Evolutionary conservation across 1,140 invertebrate genomes (phyloP).

Genomic region (Aphis gossypii): DNA sequence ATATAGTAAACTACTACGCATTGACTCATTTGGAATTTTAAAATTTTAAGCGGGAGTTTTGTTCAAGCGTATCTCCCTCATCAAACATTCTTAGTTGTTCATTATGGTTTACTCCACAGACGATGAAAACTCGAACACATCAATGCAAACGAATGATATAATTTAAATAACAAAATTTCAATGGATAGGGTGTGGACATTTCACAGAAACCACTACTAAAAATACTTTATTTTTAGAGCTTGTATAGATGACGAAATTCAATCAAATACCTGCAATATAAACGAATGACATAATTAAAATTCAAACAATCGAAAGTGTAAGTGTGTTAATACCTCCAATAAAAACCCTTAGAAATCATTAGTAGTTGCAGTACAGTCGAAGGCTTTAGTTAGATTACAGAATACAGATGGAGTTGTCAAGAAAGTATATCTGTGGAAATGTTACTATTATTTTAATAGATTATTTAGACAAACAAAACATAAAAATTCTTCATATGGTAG

Average conservation of each 20-base stretch:
- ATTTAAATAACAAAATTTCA: too few relatives aligned
- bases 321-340: not conserved
- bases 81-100: not conserved
- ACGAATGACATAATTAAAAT: not conserved
- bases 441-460: too few relatives aligned
- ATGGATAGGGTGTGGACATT: too few relatives aligned
- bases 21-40: not conserved
- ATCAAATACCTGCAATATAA: not conserved
- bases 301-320: not conserved
- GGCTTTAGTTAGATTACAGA: too few relatives aligned
- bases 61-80: too few relatives aligned
- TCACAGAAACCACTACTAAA: too few relatives aligned
- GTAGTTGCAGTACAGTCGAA: not conserved
- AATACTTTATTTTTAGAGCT: too few relatives aligned
- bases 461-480: too few relatives aligned
- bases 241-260: not conserved
- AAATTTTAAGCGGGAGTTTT: not conserved
- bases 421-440: too few relatives aligned
- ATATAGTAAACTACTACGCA: not conserved
- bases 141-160: too few relatives aligned
- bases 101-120: not conserved
- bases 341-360: not conserved
- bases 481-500: too few relatives aligned
- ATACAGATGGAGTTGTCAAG: too few relatives aligned
- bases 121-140: not conserved